These are phyloP conservation scores for Leptopilina myrica DNA, from an alignment of 2,888 invertebrate species.

Conservation along the genomic window DNA sequence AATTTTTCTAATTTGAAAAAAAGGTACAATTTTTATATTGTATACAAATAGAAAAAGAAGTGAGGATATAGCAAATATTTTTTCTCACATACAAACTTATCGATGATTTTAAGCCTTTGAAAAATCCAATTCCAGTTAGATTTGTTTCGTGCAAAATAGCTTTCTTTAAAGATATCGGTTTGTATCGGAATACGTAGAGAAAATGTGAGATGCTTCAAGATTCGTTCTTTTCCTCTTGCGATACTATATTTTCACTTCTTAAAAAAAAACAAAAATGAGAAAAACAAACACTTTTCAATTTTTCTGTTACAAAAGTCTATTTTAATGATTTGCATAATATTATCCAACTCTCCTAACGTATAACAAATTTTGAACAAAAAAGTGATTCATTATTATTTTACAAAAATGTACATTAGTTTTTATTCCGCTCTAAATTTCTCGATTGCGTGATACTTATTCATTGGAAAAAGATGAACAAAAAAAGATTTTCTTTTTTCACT, in stretches of 20 bases:
- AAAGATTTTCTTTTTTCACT: neutral
- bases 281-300: neutral
- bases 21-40: too few species aligned
- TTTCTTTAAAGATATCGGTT: neutral
- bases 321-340: neutral
- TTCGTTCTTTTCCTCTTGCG: neutral
- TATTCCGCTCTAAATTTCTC: neutral
- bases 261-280: neutral
- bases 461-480: neutral
- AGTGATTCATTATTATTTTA: neutral
- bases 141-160: slow-evolving; percentile 6
- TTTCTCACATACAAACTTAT: neutral
- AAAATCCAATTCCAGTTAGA: slow-evolving; percentile 1
- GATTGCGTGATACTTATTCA: slow-evolving; percentile 3
- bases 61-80: too few species aligned
- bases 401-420: neutral
- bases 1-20: too few species aligned
- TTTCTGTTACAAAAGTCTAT: neutral
- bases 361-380: too few species aligned
- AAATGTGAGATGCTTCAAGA: neutral
- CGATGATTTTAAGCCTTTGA: neutral
- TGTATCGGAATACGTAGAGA: neutral
- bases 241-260: neutral
- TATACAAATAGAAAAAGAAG: too few species aligned
- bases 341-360: too few species aligned